phyloP scores from a whole-genome alignment of 2,113 vertebrate species.

The Laticauda laticaudata region DNA sequence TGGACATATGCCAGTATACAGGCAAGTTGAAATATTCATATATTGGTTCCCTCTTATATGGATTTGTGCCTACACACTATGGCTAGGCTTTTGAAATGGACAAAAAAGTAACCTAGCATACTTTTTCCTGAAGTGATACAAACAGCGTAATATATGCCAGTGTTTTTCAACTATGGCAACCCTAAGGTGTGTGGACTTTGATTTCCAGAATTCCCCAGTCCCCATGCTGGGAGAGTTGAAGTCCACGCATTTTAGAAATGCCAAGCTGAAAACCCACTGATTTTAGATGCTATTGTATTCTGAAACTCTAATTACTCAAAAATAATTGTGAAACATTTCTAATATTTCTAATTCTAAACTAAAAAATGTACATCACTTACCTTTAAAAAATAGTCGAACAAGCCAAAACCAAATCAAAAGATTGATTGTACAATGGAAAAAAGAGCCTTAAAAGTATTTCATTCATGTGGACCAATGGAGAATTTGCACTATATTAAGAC shows the following conservation, averaged over 20 bases:
- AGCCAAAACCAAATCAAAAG: neutral
- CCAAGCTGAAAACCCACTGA: neutral
- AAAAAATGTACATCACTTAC: neutral
- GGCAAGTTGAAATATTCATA: neutral
- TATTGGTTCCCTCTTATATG: no score
- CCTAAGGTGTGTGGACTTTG: neutral
- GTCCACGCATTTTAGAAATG: neutral
- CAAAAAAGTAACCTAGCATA: neutral
- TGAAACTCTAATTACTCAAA: neutral
- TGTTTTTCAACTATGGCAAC: neutral
- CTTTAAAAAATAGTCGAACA: neutral
- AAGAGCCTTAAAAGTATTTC: neutral
- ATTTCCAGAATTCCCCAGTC: neutral
- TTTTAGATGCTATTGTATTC: neutral
- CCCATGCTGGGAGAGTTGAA: neutral
- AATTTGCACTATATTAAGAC: conserved; percentile 1
- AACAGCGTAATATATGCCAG: neutral
- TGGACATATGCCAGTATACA: neutral
- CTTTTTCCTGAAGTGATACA: neutral
- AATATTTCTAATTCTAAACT: neutral
- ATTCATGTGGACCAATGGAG: neutral
- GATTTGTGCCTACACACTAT: neutral
- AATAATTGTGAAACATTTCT: neutral
- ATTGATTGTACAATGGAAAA: neutral
- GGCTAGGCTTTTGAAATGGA: neutral